phyloP scores from a whole-genome alignment of 2,113 vertebrate species.

The Cynopterus brachyotis region DNA sequence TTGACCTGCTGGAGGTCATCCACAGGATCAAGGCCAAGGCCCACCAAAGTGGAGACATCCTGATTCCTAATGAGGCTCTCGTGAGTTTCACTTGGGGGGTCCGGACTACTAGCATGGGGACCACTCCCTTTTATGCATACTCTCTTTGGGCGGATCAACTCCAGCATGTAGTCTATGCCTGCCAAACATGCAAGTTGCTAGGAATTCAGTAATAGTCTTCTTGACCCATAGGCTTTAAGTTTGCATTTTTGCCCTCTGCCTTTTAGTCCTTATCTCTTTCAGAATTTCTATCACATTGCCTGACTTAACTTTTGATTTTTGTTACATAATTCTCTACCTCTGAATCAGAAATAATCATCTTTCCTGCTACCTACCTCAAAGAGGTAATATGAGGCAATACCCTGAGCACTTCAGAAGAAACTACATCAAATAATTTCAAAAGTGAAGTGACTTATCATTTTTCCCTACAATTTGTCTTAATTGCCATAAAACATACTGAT shows the following conservation, averaged over 20 bases:
- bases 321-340: neutral
- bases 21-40: constrained; percentile 47
- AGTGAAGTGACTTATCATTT: neutral
- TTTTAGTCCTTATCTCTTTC: neutral
- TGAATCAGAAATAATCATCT: neutral
- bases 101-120: constrained; percentile 38
- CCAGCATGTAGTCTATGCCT: constrained; percentile 38
- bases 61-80: constrained; percentile 58
- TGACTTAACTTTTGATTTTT: constrained; percentile 14
- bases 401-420: constrained; percentile 5
- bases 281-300: neutral
- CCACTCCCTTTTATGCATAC: constrained; percentile 50
- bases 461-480: neutral
- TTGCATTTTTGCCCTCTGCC: constrained; percentile 61
- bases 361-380: neutral
- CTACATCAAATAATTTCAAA: neutral
- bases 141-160: constrained; percentile 64
- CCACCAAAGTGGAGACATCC: constrained; percentile 65
- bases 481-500: neutral
- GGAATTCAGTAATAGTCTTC: constrained; percentile 67
- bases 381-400: neutral
- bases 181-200: constrained; percentile 73
- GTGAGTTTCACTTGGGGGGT: constrained; percentile 62
- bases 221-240: constrained; percentile 74
- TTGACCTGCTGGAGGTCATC: constrained; percentile 67